Conservation (phyloP, 2,888 invertebrate genomes). For the Frankliniella intonsa region DNA sequence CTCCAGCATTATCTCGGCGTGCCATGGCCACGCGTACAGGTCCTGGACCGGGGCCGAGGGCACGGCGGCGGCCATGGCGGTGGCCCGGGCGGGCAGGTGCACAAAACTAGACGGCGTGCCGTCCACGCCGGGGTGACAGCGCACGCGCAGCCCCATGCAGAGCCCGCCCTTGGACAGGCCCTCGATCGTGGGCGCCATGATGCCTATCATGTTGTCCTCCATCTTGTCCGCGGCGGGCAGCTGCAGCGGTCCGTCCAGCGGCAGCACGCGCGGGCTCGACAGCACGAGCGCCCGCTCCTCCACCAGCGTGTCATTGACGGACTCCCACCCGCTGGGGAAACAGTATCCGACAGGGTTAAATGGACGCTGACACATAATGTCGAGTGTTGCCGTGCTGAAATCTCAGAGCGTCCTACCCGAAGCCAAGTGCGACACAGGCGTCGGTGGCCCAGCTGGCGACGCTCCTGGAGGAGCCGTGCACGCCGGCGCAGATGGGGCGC, state of each 20-base stretch:
- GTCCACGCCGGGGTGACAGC: background rate
- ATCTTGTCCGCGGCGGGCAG: background rate
- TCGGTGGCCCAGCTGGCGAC: slow-evolving; percentile 8
- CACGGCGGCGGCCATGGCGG: background rate
- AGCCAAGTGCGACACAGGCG: background rate
- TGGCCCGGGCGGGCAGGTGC: background rate
- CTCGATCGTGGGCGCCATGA: background rate
- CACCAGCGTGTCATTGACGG: slow-evolving; percentile 4
- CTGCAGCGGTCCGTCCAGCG: background rate
- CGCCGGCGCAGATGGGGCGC: slow-evolving; percentile 18
- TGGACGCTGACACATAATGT: background rate
- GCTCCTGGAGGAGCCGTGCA: slow-evolving; percentile 1
- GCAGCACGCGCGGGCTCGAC: slow-evolving; percentile 9
- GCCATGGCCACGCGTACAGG: slow-evolving; percentile 38
- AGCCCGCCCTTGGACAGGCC: background rate
- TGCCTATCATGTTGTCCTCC: background rate
- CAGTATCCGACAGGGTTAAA: background rate
- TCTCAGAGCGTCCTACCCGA: background rate
- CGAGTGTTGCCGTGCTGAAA: background rate
- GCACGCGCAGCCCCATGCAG: background rate
- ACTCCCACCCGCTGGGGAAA: background rate
- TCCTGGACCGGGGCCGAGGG: background rate
- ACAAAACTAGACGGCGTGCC: background rate
- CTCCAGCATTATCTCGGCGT: slow-evolving; percentile 61
- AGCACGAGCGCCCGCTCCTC: background rate